Percentiles rank a stretch among this genome's conserved stretches.
Conservation (phyloP, 2,888 invertebrate genomes). For the Invenusta paracnida region DNA sequence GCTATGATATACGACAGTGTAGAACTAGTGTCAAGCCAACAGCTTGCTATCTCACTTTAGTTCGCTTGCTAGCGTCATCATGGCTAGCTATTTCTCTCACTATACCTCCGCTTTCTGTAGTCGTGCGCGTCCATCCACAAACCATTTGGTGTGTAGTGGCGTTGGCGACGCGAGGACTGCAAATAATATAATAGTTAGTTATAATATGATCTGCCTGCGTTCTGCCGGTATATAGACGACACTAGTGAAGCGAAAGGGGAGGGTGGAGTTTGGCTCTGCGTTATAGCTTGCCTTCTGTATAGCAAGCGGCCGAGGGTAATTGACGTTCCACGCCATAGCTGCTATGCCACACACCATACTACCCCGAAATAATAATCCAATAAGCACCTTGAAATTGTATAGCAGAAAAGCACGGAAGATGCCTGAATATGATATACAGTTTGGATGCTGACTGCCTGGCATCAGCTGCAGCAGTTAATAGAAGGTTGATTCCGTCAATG, state of each 20-base stretch:
- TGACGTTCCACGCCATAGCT: background rate
- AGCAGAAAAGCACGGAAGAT: too few species aligned
- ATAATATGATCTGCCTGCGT: too few species aligned
- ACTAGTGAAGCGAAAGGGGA: too few species aligned
- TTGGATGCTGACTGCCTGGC: too few species aligned
- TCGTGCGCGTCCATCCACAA: background rate
- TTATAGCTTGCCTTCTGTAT: too few species aligned
- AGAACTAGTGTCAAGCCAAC: background rate
- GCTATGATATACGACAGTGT: too few species aligned
- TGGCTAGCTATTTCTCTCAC: background rate
- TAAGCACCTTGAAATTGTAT: constrained; percentile 1
- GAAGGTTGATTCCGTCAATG: too few species aligned
- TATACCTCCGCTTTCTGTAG: background rate
- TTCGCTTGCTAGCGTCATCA: background rate
- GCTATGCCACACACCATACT: background rate
- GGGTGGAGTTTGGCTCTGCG: background rate
- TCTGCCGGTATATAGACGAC: too few species aligned
- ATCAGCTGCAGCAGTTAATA: too few species aligned
- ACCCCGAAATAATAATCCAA: constrained; percentile 2
- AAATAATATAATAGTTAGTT: too few species aligned
- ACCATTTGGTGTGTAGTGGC: constrained; percentile 1
- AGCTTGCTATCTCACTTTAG: too few species aligned
- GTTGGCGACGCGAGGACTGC: constrained; percentile 27
- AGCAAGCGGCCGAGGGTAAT: background rate
- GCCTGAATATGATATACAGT: too few species aligned